phyloP scores from a whole-genome alignment of 2,113 vertebrate species.

The Trochalopteron elliotii region DNA sequence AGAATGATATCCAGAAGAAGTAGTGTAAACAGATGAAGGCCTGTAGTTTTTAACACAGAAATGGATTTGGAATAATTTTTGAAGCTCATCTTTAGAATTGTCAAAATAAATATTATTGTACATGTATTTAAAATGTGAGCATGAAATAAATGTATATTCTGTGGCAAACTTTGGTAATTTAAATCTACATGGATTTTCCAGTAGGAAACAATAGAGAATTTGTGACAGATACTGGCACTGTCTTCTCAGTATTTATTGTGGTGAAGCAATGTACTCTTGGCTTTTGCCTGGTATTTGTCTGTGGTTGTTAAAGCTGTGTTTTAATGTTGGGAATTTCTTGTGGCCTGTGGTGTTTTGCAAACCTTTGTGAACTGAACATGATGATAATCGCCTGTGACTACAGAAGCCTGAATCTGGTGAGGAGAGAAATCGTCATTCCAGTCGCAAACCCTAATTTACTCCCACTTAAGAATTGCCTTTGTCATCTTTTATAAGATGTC shows the following conservation, averaged over 20 bases:
- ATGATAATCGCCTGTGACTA: not conserved
- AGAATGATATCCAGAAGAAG: not conserved
- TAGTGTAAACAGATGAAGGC: not conserved
- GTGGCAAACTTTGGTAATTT: not conserved
- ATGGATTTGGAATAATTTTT: not conserved
- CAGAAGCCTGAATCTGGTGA: not conserved
- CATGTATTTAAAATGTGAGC: not conserved
- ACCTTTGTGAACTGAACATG: not conserved
- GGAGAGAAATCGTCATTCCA: not conserved
- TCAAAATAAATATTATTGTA: not conserved
- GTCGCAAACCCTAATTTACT: not conserved
- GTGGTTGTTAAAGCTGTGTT: not conserved
- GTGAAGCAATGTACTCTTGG: not conserved
- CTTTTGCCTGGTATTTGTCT: not conserved
- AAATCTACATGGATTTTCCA: not conserved
- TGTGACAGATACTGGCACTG: not conserved
- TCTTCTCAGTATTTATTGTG: not conserved
- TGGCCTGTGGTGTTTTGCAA: not conserved
- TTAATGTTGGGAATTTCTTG: not conserved
- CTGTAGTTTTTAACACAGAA: not conserved
- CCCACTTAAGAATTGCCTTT: not conserved
- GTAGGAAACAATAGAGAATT: not conserved
- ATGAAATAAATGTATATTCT: not conserved
- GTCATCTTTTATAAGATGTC: not conserved
- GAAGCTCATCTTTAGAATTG: not conserved